phyloP scores from a whole-genome alignment of 1,140 invertebrate genomes.

The Aradophagus sp. region DNA sequence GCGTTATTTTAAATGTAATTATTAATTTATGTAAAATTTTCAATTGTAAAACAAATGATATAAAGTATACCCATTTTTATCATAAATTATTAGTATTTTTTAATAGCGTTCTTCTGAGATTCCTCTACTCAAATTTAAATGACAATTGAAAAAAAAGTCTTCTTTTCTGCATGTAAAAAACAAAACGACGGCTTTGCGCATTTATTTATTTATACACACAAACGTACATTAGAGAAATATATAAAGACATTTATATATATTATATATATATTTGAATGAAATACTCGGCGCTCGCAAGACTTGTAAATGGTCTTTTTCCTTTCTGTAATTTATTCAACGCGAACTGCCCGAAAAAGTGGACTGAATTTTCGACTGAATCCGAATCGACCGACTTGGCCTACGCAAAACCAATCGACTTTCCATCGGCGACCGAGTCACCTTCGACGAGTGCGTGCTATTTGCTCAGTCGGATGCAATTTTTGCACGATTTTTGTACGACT shows the following conservation, averaged over 20 bases:
- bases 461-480: conserved; percentile 29
- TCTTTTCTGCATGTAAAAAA: no score
- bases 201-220: conserved; percentile 35
- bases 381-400: conserved; percentile 15
- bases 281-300: conserved; percentile 12
- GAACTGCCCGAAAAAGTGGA: conserved; percentile 7
- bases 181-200: conserved; percentile 21
- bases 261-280: conserved; percentile 9
- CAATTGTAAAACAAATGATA: no score
- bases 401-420: conserved; percentile 21
- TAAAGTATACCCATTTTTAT: no score
- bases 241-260: no score
- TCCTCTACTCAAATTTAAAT: no score
- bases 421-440: conserved; percentile 3
- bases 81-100: no score
- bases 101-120: no score
- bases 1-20: no score
- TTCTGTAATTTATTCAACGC: conserved; percentile 24
- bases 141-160: no score
- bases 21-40: no score
- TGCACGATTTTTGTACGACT: no score
- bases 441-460: conserved; percentile 29
- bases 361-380: conserved; percentile 15
- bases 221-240: conserved; percentile 6
- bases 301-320: conserved; percentile 10